Percentiles rank a stretch among this genome's conserved stretches.
Conservation (phyloP, 2,797 vertebrate genomes). For the Falco peregrinus region DNA sequence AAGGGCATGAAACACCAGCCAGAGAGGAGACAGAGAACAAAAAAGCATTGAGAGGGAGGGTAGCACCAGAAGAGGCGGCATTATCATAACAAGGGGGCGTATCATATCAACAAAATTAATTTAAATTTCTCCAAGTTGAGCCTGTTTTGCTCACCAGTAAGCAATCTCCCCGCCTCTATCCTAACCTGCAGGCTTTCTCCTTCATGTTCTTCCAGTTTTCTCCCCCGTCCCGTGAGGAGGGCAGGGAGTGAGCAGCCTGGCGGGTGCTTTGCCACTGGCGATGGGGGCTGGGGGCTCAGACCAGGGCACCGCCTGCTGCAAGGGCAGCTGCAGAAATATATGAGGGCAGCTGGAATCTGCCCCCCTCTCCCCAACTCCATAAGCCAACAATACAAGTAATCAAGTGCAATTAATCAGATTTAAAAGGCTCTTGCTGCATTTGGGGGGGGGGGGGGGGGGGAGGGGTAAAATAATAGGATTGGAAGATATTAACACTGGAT, state of each 20-base stretch:
- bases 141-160: neutral
- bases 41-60: neutral
- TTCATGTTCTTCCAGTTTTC: neutral
- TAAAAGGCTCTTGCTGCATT: neutral
- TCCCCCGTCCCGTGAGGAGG: neutral
- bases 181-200: neutral
- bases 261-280: neutral
- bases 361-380: rapidly evolving
- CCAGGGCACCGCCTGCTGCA: neutral
- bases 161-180: neutral
- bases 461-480: neutral
- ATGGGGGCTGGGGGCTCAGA: neutral
- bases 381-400: neutral
- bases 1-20: neutral
- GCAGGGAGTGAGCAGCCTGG: neutral
- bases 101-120: neutral
- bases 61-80: rapidly evolving
- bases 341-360: neutral
- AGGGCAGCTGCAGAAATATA: neutral
- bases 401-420: neutral
- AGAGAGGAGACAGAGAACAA: neutral
- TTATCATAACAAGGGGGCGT: neutral
- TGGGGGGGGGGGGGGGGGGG: neutral
- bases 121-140: neutral
- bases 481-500: neutral